Base-by-base conservation (phyloP, 2,888 invertebrate genomes). In the Ectropis crepuscularia region DNA sequence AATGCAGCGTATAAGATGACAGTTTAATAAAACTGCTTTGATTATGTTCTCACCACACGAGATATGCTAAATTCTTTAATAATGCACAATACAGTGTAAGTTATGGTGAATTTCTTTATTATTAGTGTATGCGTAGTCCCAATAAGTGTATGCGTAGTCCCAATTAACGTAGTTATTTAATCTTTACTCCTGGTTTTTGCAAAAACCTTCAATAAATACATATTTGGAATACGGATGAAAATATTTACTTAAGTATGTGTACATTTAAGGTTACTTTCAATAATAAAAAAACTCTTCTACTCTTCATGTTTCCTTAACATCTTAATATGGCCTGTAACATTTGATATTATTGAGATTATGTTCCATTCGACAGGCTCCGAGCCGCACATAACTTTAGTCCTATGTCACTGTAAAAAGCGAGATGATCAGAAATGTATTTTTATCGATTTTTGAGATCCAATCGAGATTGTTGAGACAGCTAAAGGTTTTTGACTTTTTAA, bases 291-390 rank as follows among this genome's bases (percentile, higher is more conserved):
- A 28, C 16, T 28, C 4, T 28, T 2, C 4, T 2, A 28, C 16
- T 28, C 16, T 28, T 74, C 75, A 74, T 75, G 76, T 82, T 80
- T 81, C 77, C 73, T 78, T 77, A 79, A 80, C 68, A 73, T 77
- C 82, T 83, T 76, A 79, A 85, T 84, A 81, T 74, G 76, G 76
- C 62, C 51, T 69, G 67, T 72, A 75, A 71, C 71, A 71, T 75
- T 74, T 74, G 67, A 77, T 75, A 79, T 80, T 73, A 72, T 67
- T 70, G 70, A 77, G 76, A 78, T 80, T 69, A 75, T 68, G 75
- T 63, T 46, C 41, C 63, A 42, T 61, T 58, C 41, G 65, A 68
- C 61, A 51, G 66, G 68, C 63, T 62, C 58, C 63, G 8, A 48
- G 49, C 16, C 43, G 45, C 16, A 47, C 63, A 62, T 68, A 68